Base-by-base conservation (phyloP, 2,888 invertebrate genomes). In the Drosophila affinis region DNA sequence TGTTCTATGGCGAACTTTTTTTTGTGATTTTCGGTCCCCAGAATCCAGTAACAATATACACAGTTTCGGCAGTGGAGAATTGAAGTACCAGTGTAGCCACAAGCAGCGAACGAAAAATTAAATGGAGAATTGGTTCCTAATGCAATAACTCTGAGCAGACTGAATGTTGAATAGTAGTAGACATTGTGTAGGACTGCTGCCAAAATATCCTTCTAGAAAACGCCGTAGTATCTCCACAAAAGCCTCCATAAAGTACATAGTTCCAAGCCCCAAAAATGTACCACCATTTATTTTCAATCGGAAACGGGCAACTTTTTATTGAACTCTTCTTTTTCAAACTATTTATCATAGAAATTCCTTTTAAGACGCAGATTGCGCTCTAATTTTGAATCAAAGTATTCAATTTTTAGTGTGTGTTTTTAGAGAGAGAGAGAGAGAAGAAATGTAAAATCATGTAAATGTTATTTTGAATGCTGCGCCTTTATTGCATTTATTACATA, bases 221-320 rank as follows among this genome's bases (percentile, higher is more conserved):
- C 3, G 3, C 10, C 12, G 12, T 12, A 10, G 4, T 3, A 1
- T 34, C 4, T 5, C 2, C 34, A 12, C 7, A 27, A 7, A 27
- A 27, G 9, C 34, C 12, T 39, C 6, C 14, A 7, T 2, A 6
- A n/a, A 39, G 0, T 39, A n/a, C n/a, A n/a, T n/a, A 39, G 24
- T 24, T 24, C 24, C 6, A 14, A 39, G 3, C 7, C 39, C 39
- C n/a, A 53, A 17, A 32, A 34, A 52, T 17, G 12, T 12, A 24
- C 12, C 32, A 24, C 12, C 51, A n/a, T 34, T 32, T 32, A n/a
- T 44, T 44, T 67, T 77, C 55, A 76, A 72, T 78, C 78, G 78
- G 73, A 83, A 86, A 84, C 84, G 76, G 82, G 80, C 78, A 87
- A 81, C 76, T 64, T 72, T 75, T 81, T 72, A 78, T 77, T 76